A percentile compares a stretch with the other conserved stretches of the same genome.
Evolutionary conservation across 2,888 invertebrate genomes (phyloP).

Genomic region (Ormyrus labotus): DNA sequence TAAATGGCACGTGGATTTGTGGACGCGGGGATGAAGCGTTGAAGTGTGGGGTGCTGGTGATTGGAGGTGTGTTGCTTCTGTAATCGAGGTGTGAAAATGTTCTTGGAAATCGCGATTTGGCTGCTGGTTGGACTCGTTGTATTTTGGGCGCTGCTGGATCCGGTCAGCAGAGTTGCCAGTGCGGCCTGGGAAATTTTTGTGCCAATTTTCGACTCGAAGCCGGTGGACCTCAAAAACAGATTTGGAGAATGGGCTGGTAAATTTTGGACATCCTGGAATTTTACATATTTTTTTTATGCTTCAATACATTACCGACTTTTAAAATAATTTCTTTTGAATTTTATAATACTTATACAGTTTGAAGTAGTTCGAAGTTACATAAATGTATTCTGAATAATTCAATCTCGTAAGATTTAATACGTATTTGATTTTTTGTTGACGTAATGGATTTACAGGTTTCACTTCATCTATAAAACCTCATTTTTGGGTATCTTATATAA

Average conservation of each 20-base stretch:
- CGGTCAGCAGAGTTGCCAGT: conserved; percentile 61
- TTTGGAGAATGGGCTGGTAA: conserved; percentile 94
- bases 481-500: too few species aligned
- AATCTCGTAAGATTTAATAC: neutral
- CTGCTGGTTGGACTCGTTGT: conserved; percentile 62
- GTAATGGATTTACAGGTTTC: too few species aligned
- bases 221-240: conserved; percentile 74
- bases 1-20: conserved; percentile 13
- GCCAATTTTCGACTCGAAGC: conserved; percentile 65
- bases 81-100: conserved; percentile 61
- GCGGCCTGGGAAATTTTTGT: conserved; percentile 67
- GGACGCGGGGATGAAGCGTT: conserved; percentile 14
- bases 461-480: too few species aligned
- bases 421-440: too few species aligned
- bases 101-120: conserved; percentile 65
- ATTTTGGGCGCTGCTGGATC: conserved; percentile 66
- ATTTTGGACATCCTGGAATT: conserved; percentile 64
- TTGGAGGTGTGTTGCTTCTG: neutral
- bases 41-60: neutral
- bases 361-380: neutral
- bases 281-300: conserved; percentile 55
- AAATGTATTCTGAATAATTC: neutral
- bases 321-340: neutral
- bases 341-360: neutral
- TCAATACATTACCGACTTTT: neutral